Conservation (phyloP, 1,140 invertebrate species). For the Proales similis region DNA sequence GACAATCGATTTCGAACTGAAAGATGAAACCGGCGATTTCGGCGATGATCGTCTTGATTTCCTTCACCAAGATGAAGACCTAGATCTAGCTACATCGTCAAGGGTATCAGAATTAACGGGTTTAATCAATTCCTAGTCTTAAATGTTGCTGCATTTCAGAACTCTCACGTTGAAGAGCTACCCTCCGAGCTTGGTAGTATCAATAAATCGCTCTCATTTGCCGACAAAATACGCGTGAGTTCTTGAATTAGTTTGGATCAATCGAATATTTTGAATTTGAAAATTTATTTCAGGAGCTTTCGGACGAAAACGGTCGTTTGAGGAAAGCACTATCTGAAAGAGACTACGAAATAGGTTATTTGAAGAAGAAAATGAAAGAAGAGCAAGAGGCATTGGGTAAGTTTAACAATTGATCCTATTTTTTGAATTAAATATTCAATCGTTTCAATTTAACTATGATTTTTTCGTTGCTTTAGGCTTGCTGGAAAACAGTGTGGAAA, state of each 20-base stretch:
- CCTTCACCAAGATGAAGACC: too few relatives aligned
- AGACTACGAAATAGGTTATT: conserved; percentile 50
- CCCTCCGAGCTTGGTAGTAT: too few relatives aligned
- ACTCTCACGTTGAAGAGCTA: too few relatives aligned
- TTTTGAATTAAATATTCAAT: background rate
- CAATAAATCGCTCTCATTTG: too few relatives aligned
- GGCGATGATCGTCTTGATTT: too few relatives aligned
- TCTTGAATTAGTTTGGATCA: background rate
- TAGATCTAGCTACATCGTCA: too few relatives aligned
- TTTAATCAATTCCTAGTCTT: too few relatives aligned
- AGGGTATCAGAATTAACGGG: too few relatives aligned
- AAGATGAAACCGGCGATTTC: too few relatives aligned
- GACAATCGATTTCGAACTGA: too few relatives aligned
- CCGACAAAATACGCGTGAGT: background rate
- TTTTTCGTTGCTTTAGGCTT: conserved; percentile 34
- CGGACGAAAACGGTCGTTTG: conserved; percentile 52
- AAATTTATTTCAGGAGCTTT: conserved; percentile 44
- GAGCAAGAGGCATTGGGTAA: conserved; percentile 43
- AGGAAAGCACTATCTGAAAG: conserved; percentile 51
- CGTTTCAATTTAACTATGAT: background rate
- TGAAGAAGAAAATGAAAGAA: conserved; percentile 49
- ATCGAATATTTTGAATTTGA: background rate
- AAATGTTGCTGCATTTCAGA: too few relatives aligned
- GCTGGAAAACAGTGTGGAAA: conserved; percentile 44
- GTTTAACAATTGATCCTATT: conserved; percentile 1